Evolutionary conservation across 2,888 invertebrate genomes (phyloP).

Genomic region (Pachymerium ferrugineum): DNA sequence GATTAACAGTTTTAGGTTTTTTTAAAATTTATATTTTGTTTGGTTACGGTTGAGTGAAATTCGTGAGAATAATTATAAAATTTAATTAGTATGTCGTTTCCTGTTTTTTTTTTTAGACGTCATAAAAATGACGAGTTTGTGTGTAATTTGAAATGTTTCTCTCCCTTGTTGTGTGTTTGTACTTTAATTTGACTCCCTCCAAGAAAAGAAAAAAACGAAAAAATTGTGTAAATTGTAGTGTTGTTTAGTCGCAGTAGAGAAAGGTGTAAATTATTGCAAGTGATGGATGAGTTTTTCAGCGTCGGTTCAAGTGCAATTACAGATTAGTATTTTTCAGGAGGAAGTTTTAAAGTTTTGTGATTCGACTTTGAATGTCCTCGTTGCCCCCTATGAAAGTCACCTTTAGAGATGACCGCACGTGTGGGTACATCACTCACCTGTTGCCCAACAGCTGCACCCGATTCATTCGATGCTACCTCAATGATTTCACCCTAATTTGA

Average conservation of each 20-base stretch:
- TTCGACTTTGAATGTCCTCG: background rate
- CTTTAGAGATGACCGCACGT: slow-evolving; percentile 19
- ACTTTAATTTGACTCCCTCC: background rate
- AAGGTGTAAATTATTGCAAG: slow-evolving; percentile 16
- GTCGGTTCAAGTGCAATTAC: slow-evolving; percentile 2
- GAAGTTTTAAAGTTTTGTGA: too few relatives aligned
- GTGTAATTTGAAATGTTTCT: background rate
- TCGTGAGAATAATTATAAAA: slow-evolving; percentile 20
- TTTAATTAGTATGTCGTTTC: slow-evolving; percentile 15
- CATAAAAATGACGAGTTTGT: background rate
- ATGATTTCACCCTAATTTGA: too few relatives aligned
- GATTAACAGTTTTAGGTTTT: background rate
- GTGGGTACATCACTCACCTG: slow-evolving; percentile 27
- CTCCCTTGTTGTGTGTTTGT: background rate
- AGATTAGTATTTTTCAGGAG: background rate
- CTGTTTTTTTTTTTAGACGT: background rate
- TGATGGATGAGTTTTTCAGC: slow-evolving; percentile 23
- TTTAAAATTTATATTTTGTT: background rate
- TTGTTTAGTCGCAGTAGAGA: background rate
- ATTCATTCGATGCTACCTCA: background rate
- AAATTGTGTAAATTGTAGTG: slow-evolving; percentile 11
- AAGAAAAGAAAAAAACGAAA: background rate
- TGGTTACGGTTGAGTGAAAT: background rate
- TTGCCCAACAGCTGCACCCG: slow-evolving; percentile 1
- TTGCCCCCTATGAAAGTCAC: slow-evolving; percentile 10